Base-by-base conservation (phyloP, 2,888 invertebrate species). In the Pheosia gnoma region DNA sequence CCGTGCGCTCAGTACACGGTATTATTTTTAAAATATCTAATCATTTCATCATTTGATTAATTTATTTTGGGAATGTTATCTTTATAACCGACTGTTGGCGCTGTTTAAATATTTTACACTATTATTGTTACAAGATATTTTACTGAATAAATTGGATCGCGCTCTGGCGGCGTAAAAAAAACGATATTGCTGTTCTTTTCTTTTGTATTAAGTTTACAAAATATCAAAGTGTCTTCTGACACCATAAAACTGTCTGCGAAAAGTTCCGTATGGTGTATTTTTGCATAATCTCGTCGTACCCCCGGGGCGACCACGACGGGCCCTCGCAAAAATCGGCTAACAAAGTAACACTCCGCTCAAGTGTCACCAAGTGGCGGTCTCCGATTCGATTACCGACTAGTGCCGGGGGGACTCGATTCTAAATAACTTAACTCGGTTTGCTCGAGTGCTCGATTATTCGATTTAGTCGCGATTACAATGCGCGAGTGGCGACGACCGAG, bases 381-480 rank as follows among this genome's bases (percentile, higher is more conserved):
- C 81, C 80, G 82, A 93, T 90, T 92, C 92, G 91, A 91, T 92
- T 93, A 92, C 88, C 74, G 84, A 83, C 77, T 87, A 86, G 87
- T 86, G 86, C 83, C 74, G 82, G 88, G 88, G 83, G 87, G 81
- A 80, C 84, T 84, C 84, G 79, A 83, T 80, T 87, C 86, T 85
- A 88, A 88, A 90, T 89, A 90, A 89, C 85, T 85, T 90, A 90
- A 87, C 90, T 86, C 83, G 80, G 84, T 89, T 88, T 84, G 73
- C 83, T 87, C 86, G 87, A 92, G 91, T 89, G 88, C 82, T 82
- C 84, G 86, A 85, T 89, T 88, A 93, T 91, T 89, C 91, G 91
- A 90, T 90, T 90, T 89, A 81, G 79, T 78, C 86, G 64, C 74
- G 75, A 90, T 91, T 91, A 91, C 89, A 89, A 90, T 90, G 84